Base-by-base conservation (phyloP, 2,113 vertebrate species). In the Gobius niger region DNA sequence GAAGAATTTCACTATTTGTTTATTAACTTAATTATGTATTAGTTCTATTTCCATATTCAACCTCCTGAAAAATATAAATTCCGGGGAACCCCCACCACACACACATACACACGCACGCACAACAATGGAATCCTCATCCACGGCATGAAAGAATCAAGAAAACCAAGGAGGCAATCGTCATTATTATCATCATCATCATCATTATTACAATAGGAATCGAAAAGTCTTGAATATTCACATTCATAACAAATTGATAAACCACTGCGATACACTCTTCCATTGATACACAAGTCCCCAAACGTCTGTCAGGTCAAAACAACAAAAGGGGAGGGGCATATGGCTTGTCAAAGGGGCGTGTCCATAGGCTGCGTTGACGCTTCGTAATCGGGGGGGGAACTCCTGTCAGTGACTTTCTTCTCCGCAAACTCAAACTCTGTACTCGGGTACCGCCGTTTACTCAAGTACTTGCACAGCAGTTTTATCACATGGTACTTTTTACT, bases 31-130 rank as follows among this genome's bases (percentile, higher is more conserved):
- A 90, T 91, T 91, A 92, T 74, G 87, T 92, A 90, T 91, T 60
- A 60, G 40, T 90, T 89, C 91, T 85, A 92, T 89, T 86, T 92
- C 89, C 92, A 90, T 82, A 91, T 88, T 91, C 89, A 88, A 90
- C 90, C 90, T 89, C 86, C 92, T 91, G 72, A 91, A 90, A 92
- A 93, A 93, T 93, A 93, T 92, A 93, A 93, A 92, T 91, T 92
- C 84, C 82, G 85, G 88, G 86, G 91, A 91, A 90, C 89, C 90
- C 80, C 80, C 90, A 91, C 91, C 84, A 54, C 80, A 76, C 65
- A 75, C 70, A 68, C 56, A 65, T 64, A 63, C 52, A 75, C 70
- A 71, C 61, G 67, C 40, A 56, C 65, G 64, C 0, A 65, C 63
- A 71, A 62, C 68, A 67, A 89, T 87, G 84, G 74, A 85, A 82